Conservation (phyloP, 2,113 vertebrate genomes). For the Spea multiplicata region DNA sequence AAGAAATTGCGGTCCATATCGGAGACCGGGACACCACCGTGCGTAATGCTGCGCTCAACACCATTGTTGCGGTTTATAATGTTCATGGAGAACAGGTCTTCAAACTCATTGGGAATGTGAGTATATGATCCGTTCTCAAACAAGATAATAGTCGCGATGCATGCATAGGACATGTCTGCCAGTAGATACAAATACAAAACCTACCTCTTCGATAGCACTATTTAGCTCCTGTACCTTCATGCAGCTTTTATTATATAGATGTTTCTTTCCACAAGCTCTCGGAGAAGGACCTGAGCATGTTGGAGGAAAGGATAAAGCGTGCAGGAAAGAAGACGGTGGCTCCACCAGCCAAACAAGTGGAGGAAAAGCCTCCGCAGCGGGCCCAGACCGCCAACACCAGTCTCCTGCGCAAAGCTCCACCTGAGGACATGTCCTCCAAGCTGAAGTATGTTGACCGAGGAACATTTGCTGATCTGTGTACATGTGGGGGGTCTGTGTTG, state of each 20-base stretch:
- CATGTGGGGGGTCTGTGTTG: constrained; percentile 65
- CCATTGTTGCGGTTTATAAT: constrained; percentile 91
- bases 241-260: too few species aligned
- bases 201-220: not conserved
- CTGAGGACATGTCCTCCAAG: constrained; percentile 90
- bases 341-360: constrained; percentile 71
- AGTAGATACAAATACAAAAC: not conserved
- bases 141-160: too few species aligned
- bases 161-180: too few species aligned
- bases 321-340: constrained; percentile 85
- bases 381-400: constrained; percentile 71
- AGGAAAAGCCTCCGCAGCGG: constrained; percentile 75
- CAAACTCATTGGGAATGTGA: constrained; percentile 96
- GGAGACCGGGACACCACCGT: constrained; percentile 93
- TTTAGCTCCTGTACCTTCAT: too few species aligned
- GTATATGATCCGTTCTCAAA: constrained; percentile 50
- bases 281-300: constrained; percentile 98
- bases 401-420: constrained; percentile 78
- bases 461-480: constrained; percentile 41
- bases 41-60: constrained; percentile 94
- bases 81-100: constrained; percentile 94
- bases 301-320: constrained; percentile 94
- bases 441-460: constrained; percentile 78
- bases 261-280: constrained; percentile 73
- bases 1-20: constrained; percentile 93